phyloP scores from a whole-genome alignment of 2,888 invertebrate species.

The Sminthurinus aureus region DNA sequence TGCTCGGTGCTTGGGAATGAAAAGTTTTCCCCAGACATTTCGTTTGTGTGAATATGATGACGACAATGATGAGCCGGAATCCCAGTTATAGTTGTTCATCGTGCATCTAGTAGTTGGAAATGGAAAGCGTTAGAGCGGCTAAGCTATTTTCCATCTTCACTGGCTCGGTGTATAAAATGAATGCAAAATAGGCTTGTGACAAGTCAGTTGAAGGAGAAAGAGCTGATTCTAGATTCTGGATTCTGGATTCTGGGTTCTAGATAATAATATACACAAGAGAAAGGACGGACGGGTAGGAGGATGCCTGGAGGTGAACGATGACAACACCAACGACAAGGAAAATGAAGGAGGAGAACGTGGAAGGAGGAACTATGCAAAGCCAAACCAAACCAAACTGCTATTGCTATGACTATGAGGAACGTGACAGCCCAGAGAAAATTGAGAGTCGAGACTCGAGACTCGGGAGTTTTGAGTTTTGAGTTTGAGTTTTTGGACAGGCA shows the following conservation, averaged over 20 bases:
- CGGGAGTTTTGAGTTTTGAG: conserved; percentile 25
- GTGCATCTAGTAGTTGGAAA: too few species aligned
- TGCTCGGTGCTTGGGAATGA: background rate
- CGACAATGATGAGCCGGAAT: background rate
- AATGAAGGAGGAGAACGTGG: background rate
- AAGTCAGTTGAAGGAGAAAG: conserved; percentile 1
- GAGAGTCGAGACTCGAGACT: background rate
- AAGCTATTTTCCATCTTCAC: background rate
- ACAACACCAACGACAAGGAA: conserved; percentile 20
- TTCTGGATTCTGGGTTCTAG: background rate
- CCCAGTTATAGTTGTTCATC: too few species aligned
- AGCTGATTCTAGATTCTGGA: background rate
- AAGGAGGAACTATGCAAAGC: conserved; percentile 1
- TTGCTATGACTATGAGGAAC: background rate
- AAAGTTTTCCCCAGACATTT: conserved; percentile 16
- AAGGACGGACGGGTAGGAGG: conserved; percentile 8
- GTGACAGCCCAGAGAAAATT: background rate
- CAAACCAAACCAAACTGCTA: background rate
- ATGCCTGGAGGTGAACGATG: conserved; percentile 1
- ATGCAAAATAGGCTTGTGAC: conserved; percentile 28
- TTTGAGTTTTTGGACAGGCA: conserved; percentile 29
- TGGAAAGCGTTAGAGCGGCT: background rate
- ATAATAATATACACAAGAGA: conserved; percentile 20
- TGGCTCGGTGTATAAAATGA: conserved; percentile 18
- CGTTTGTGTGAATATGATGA: conserved; percentile 19